Evolutionary conservation across 2,797 vertebrate genomes (phyloP), one percentile per base, ranked within the genome.

Genomic region (Carcharodon carcharias): DNA sequence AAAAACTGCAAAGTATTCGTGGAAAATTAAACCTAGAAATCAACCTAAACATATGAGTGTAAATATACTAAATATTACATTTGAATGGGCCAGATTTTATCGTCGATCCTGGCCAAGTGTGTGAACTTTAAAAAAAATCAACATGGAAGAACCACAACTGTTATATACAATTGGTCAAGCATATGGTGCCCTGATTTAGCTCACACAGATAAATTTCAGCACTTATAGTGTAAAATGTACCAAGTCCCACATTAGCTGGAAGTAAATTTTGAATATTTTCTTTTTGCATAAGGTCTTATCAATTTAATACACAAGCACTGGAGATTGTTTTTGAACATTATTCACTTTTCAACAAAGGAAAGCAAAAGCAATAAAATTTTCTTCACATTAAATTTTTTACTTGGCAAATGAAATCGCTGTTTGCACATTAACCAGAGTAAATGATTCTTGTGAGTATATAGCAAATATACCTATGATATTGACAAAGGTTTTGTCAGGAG

Each of bases 11-110:
- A 95, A 73, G 54, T 73, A 73, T 95, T 56, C 73, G 56, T 95
- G 26, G 94, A 71, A 58, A 95, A 77, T 54, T 77, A 77, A 95
- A 95, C 9, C 50, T 69, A 77, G 50, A 77, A 73, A 95, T 77
- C 94, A 95, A 28, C 2, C 50, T 21, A 95, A 95, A 95, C 77
- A 77, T 95, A 73, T 11, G 69, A 56, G 50, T 8, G 45, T 71
- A 95, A 95, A 95, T 7, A 77, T 35, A 31, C 69, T 56, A 95
- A 77, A n/a, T 1, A 45, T 50, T 50, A 93, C n/a, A 93, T 93
- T 67, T 7, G 4, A 71, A 73, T 73, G 26, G 23, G 50, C 1
- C 28, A 95, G 28, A 95, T 77, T 95, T 95, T 95, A 73, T 95
- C 50, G 77, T 7, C 2, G 31, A 56, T 73, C 69, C 6, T 77